Conservation (phyloP, 2,888 invertebrate species). For the Abrostola tripartita region DNA sequence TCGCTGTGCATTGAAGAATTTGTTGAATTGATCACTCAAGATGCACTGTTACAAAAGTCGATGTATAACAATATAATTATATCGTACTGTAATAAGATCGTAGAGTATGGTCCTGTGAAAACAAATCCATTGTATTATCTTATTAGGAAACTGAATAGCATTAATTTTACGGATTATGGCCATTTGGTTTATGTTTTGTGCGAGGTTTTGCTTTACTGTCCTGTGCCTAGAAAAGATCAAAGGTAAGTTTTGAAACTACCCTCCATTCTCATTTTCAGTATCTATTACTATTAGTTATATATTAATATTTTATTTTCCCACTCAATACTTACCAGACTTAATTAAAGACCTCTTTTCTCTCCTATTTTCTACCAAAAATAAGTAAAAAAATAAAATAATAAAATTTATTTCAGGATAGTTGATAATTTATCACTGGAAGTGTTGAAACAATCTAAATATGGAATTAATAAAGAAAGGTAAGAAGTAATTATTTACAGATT, state of each 20-base stretch:
- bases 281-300: no score
- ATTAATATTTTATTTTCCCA: no score
- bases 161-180: slow-evolving; percentile 58
- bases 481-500: slow-evolving; percentile 43
- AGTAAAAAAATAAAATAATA: not conserved
- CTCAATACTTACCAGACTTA: no score
- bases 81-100: slow-evolving; percentile 74
- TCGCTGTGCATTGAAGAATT: slow-evolving; percentile 78
- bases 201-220: slow-evolving; percentile 83
- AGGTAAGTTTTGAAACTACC: slow-evolving; percentile 71
- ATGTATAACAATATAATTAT: slow-evolving; percentile 72
- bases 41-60: slow-evolving; percentile 63
- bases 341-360: no score
- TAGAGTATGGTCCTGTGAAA: slow-evolving; percentile 76
- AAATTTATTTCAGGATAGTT: slow-evolving; percentile 69
- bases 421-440: slow-evolving; percentile 73
- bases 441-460: slow-evolving; percentile 63
- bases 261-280: not conserved
- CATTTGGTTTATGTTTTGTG: slow-evolving; percentile 77
- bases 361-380: not conserved
- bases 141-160: slow-evolving; percentile 63
- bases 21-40: slow-evolving; percentile 73
- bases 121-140: slow-evolving; percentile 74
- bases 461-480: slow-evolving; percentile 61
- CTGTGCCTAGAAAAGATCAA: slow-evolving; percentile 86